A percentile compares a stretch with the other conserved stretches of the same genome.
phyloP scores from a whole-genome alignment of 2,888 invertebrate genomes.

The Tiliacea citrago region DNA sequence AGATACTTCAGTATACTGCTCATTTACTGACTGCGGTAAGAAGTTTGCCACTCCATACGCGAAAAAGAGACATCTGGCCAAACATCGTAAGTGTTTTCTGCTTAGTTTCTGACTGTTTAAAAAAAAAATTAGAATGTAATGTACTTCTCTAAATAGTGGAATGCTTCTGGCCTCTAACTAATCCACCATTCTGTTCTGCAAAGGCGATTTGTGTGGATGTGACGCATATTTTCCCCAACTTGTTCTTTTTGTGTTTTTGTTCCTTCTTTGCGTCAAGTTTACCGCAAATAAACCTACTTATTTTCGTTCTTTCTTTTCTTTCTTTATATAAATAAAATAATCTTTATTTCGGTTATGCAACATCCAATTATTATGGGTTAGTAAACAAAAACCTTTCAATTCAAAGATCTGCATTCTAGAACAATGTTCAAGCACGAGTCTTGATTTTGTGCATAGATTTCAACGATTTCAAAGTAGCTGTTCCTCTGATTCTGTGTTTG shows the following conservation, averaged over 20 bases:
- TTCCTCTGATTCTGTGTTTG: background rate
- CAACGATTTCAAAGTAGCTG: background rate
- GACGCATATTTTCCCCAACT: background rate
- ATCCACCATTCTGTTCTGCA: background rate
- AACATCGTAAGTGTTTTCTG: slow-evolving; percentile 78
- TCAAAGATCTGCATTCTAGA: background rate
- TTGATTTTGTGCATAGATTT: background rate
- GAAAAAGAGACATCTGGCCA: slow-evolving; percentile 77
- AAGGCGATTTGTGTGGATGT: background rate
- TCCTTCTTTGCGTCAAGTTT: background rate
- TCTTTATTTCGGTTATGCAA: too few species aligned
- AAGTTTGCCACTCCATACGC: slow-evolving; percentile 79
- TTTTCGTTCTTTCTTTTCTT: too few species aligned
- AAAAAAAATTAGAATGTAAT: background rate
- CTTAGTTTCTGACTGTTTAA: too few species aligned
- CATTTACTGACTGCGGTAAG: slow-evolving; percentile 75
- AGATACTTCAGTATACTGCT: slow-evolving; percentile 74
- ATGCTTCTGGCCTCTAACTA: background rate
- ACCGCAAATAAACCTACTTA: too few species aligned
- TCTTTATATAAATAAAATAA: background rate
- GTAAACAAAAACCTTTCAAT: background rate
- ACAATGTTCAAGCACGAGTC: background rate
- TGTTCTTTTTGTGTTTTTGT: background rate
- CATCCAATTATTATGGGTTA: too few species aligned
- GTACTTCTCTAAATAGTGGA: background rate